phyloP scores from a whole-genome alignment of 2,888 invertebrate species.

The Drosophila meridiana region DNA sequence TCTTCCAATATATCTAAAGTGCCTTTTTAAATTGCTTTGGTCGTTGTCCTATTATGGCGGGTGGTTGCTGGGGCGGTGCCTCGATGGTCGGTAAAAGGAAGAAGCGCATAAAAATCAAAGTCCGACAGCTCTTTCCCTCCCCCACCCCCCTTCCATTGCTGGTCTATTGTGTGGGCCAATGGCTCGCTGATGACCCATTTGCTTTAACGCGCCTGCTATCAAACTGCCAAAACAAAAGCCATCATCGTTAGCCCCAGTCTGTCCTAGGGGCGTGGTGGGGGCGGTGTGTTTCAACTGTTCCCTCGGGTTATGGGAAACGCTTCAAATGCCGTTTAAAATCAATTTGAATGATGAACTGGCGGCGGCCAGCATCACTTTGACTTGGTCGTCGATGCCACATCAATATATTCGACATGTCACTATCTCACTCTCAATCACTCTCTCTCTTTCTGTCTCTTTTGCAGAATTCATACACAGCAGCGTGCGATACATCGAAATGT shows the following conservation, averaged over 20 bases:
- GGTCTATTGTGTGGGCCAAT: constrained; percentile 63
- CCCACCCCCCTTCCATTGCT: neutral
- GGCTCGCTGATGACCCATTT: constrained; percentile 81
- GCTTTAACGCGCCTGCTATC: constrained; percentile 77
- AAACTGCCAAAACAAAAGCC: constrained; percentile 81
- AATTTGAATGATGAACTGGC: constrained; percentile 77
- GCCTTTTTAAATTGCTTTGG: constrained; percentile 67
- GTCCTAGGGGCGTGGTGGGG: neutral
- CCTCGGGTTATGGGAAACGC: constrained; percentile 72
- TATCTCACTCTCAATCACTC: neutral
- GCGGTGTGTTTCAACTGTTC: constrained; percentile 12
- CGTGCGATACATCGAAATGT: constrained; percentile 93
- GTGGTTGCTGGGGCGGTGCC: constrained; percentile 1
- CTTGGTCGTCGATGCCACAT: constrained; percentile 23
- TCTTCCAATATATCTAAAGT: constrained; percentile 58
- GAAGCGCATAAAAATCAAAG: constrained; percentile 70
- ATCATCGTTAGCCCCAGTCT: constrained; percentile 70
- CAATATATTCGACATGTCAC: constrained; percentile 22
- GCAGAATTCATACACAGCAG: constrained; percentile 92
- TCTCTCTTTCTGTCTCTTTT: constrained; percentile 74
- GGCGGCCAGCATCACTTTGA: constrained; percentile 31
- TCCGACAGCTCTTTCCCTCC: constrained; percentile 20
- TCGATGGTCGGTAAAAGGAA: constrained; percentile 33
- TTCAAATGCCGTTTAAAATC: constrained; percentile 80
- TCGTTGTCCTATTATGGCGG: constrained; percentile 50